Conservation (phyloP, 1,140 invertebrate species). For the Drosophila littoralis region DNA sequence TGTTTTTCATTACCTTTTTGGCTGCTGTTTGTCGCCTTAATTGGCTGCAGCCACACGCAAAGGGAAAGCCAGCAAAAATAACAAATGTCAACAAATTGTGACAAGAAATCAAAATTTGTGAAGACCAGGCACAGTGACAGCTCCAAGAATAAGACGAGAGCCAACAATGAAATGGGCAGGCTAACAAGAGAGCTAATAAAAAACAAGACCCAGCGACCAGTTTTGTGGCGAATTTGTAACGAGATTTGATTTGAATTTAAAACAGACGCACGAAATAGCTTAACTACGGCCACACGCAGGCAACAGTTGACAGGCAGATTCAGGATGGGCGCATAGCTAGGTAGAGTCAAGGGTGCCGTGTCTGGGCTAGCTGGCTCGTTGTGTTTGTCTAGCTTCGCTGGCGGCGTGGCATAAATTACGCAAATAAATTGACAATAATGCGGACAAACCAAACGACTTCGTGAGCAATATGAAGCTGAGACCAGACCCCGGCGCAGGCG, state of each 20-base stretch:
- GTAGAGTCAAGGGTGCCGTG: background rate
- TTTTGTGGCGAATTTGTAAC: constrained; percentile 71
- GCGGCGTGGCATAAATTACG: constrained; percentile 77
- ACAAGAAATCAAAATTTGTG: constrained; percentile 78
- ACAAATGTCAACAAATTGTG: constrained; percentile 83
- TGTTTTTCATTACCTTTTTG: constrained; percentile 21
- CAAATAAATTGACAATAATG: constrained; percentile 80
- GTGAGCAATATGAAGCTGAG: constrained; percentile 20
- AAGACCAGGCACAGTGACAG: constrained; percentile 30
- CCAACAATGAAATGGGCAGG: background rate
- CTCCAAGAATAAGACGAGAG: background rate
- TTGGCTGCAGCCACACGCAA: constrained; percentile 63
- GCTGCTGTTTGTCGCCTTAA: constrained; percentile 68
- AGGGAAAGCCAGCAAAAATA: constrained; percentile 45
- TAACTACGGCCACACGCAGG: constrained; percentile 57
- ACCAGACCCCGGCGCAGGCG: constrained; percentile 3
- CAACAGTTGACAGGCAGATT: constrained; percentile 50
- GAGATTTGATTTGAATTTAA: constrained; percentile 83
- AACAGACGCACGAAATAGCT: constrained; percentile 67
- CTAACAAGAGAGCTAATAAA: constrained; percentile 49
- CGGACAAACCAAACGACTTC: constrained; percentile 45
- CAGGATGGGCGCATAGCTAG: background rate
- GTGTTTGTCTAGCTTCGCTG: constrained; percentile 49
- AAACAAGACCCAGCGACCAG: background rate
- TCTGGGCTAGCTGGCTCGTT: constrained; percentile 11